phyloP scores from a whole-genome alignment of 2,113 vertebrate species.

The Seriola aureovittata region DNA sequence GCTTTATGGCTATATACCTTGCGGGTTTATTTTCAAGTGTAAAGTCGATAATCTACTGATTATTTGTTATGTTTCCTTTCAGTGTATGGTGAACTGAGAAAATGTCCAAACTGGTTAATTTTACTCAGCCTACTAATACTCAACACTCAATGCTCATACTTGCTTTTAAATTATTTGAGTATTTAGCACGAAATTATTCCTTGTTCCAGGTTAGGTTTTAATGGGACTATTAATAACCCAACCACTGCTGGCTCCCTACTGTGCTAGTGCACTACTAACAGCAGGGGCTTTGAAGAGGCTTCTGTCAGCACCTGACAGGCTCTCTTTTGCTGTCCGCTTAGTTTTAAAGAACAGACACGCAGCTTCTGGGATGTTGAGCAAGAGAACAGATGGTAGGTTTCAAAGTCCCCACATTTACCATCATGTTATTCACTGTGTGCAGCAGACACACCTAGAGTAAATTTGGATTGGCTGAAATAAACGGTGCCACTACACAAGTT shows the following conservation, averaged over 20 bases:
- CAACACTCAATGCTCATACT: not conserved
- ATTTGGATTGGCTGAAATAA: not conserved
- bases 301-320: slow-evolving; percentile 24
- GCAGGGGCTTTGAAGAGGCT: slow-evolving; percentile 45
- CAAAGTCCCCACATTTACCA: slow-evolving; percentile 11
- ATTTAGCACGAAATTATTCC: not conserved
- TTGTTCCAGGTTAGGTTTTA: slow-evolving; percentile 20
- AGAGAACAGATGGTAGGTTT: slow-evolving; percentile 46
- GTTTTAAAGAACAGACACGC: slow-evolving; percentile 7
- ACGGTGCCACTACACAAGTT: not conserved
- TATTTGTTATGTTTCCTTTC: not conserved
- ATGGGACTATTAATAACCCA: slow-evolving; percentile 42
- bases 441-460: not conserved
- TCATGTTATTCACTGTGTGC: not conserved
- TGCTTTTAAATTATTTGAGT: not conserved
- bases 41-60: not conserved
- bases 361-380: slow-evolving; percentile 19
- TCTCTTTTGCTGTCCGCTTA: slow-evolving; percentile 8
- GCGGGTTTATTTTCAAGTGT: not conserved
- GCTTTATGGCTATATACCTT: not conserved
- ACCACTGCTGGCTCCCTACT: not conserved
- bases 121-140: not conserved
- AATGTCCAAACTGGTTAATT: not conserved
- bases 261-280: slow-evolving; percentile 27
- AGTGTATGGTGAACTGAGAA: not conserved